Base-by-base conservation (phyloP, 2,113 vertebrate species). In the Penelope pileata region DNA sequence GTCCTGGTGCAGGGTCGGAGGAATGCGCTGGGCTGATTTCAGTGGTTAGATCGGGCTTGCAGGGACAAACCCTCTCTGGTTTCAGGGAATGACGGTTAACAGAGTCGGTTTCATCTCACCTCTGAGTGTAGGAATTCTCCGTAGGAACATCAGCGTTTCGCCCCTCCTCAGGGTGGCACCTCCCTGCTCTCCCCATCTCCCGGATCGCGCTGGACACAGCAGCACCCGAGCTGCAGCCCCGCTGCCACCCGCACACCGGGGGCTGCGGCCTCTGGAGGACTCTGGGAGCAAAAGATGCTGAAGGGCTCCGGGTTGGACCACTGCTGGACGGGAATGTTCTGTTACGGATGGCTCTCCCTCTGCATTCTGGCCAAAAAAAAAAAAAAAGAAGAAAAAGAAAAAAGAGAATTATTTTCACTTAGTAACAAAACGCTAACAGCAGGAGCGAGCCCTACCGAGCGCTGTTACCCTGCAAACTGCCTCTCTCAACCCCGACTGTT, bases 21-120 rank as follows among this genome's bases (percentile, higher is more conserved):
- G n/a, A n/a, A n/a, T n/a, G n/a, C n/a, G n/a, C n/a, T n/a, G n/a
- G n/a, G n/a, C n/a, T 72, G 90, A 75, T 34, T 26, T 9, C 60
- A 74, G 56, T 36, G 83, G 78, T 62, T 58, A 76, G 54, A 82
- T 45, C 30, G 51, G 66, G 84, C 62, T 59, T 70, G 50, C 81
- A 60, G 72, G 10, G 88, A 93, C 90, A 91, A 91, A 93, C 10
- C 85, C 88, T 85, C 78, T 88, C 64, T 40, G 93, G 90, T 94
- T 94, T 95, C 90, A 91, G 45, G 58, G 77, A 48, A 50, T 56
- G 93, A 70, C 17, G 27, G 26, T 72, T 79, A 83, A 85, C 15
- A 13, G 64, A 67, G 73, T 58, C 90, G 56, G 3, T 40, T 83
- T 93, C 75, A 54, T 67, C 85, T 76, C 60, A 10, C 63, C 63